Base-by-base conservation (phyloP, 2,888 invertebrate genomes). In the Mesoligia furuncula region DNA sequence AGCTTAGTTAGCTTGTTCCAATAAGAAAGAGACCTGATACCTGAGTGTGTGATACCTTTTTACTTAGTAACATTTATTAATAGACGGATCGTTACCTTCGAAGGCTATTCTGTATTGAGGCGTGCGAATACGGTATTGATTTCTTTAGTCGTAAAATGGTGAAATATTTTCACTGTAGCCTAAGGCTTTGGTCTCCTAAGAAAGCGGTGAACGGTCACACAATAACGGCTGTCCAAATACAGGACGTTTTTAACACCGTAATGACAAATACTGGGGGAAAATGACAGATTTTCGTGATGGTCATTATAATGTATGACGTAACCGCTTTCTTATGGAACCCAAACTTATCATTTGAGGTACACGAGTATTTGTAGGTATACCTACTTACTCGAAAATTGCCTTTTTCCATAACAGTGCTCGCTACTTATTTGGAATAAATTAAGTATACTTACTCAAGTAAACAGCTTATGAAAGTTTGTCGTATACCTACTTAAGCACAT, bases 81-180 rank as follows among this genome's bases (percentile, higher is more conserved):
- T 74, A 73, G 54, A 59, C 57, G 36, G 65, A 76, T 66, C 73
- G 73, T 65, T 73, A 76, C 65, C 45, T 65, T 36, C 20, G 57
- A 73, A 73, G 24, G 76, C 65, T 76, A 24, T 57, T 27, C 13
- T 57, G 27, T 36, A 27, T 45, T 36, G 42, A 45, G 17, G 73
- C 45, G 24, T 76, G 65, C 48, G 36, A 76, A 76, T 65, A 27
- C 17, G 11, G 45, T 57, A 45, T 62, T 42, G 51, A 54, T 75
- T 75, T 75, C 27, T 31, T 39, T 39, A 36, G 48, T 70, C n/a
- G 11, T 9, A 27, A 62, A 65, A 57, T 57, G 7, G 45, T 39
- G 27, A 73, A 11, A 24, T 45, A 64, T 45, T 73, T 45, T 57
- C 20, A 20, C n/a, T 51, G 36, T 24, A 48, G 45, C 17, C 42